Conservation (phyloP, 2,113 vertebrate species). For the Brachyhypopomus occidentalis region DNA sequence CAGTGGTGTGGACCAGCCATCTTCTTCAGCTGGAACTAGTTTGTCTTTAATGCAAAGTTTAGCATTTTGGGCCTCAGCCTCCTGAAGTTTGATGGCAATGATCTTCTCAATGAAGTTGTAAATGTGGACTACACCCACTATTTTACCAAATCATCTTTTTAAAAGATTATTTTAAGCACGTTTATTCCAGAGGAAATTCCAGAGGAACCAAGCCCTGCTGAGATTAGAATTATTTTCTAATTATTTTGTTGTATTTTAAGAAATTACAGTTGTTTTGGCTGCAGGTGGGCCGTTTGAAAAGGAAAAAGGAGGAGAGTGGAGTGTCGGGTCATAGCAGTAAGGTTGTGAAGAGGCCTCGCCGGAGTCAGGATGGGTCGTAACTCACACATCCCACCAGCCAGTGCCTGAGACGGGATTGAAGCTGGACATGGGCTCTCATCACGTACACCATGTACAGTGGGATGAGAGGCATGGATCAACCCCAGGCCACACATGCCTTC, state of each 20-base stretch:
- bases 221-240: background rate
- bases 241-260: background rate
- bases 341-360: conserved; percentile 65
- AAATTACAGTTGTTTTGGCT: background rate
- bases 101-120: too few species aligned
- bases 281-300: conserved; percentile 68
- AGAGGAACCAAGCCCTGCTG: background rate
- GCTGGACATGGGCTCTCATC: conserved; percentile 12
- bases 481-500: background rate
- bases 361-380: conserved; percentile 68
- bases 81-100: too few species aligned
- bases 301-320: conserved; percentile 61
- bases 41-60: too few species aligned
- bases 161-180: too few species aligned
- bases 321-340: conserved; percentile 62
- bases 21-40: too few species aligned
- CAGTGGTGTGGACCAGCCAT: too few species aligned
- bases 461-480: background rate
- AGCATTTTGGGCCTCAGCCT: too few species aligned
- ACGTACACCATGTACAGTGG: background rate
- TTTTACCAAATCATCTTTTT: too few species aligned
- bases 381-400: background rate
- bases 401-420: background rate
- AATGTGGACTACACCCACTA: too few species aligned
- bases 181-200: too few species aligned